A percentile compares a stretch with the other conserved stretches of the same genome.
These are phyloP conservation scores for Sweltsa coloradensis DNA, from an alignment of 1,140 invertebrate genomes.

Conservation along the genomic window DNA sequence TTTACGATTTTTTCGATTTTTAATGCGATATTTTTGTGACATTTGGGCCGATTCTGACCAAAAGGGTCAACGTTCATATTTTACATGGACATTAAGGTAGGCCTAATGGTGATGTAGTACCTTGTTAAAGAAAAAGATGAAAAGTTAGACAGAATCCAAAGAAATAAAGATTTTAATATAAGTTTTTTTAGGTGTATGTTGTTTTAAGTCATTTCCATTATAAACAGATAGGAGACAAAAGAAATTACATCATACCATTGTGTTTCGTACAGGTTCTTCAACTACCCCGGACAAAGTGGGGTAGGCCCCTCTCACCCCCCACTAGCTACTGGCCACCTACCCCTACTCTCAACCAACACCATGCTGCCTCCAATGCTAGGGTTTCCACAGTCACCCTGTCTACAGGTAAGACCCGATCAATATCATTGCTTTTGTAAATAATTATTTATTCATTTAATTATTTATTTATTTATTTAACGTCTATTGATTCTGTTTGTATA, in stretches of 20 bases:
- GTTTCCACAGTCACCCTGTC: constrained; percentile 25
- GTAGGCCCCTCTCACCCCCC: constrained; percentile 6
- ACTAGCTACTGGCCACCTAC: constrained; percentile 11
- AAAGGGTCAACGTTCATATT: too few relatives aligned
- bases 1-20: too few relatives aligned
- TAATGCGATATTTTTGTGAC: too few relatives aligned
- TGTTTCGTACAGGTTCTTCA: constrained; percentile 35
- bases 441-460: too few relatives aligned
- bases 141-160: background rate
- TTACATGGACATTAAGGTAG: background rate
- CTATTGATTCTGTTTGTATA: too few relatives aligned
- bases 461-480: too few relatives aligned
- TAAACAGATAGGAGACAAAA: background rate
- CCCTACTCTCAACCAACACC: constrained; percentile 20
- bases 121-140: background rate
- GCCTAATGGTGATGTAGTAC: background rate
- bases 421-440: constrained; percentile 5
- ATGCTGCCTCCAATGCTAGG: constrained; percentile 26
- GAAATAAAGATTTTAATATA: background rate
- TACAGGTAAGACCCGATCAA: constrained; percentile 25
- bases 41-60: too few relatives aligned
- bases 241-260: background rate
- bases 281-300: constrained; percentile 32
- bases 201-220: background rate
- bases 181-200: too few relatives aligned